phyloP scores from a whole-genome alignment of 1,140 invertebrate genomes.

The Anadara kagoshimensis region DNA sequence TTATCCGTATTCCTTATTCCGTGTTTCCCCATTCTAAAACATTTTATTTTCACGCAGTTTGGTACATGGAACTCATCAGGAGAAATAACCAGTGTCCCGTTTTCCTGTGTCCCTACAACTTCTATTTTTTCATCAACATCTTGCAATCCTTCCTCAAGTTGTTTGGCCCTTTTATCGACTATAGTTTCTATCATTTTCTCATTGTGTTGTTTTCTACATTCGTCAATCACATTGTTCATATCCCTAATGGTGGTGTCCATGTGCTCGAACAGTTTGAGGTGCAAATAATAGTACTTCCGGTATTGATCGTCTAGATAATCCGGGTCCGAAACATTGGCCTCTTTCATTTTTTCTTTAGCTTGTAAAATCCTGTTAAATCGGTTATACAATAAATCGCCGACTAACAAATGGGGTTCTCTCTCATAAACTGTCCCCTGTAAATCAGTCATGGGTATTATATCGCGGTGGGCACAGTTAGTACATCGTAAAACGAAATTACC shows the following conservation, averaged over 20 bases:
- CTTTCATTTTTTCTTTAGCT: constrained; percentile 15
- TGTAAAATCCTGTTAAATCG: constrained; percentile 22
- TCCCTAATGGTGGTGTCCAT: constrained; percentile 27
- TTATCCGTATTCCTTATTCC: constrained; percentile 20
- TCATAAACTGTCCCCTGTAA: neutral
- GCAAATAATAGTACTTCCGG: neutral
- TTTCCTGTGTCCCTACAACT: constrained; percentile 20
- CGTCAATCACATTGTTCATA: constrained; percentile 21
- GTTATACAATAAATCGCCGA: constrained; percentile 29
- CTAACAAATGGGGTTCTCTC: constrained; percentile 4
- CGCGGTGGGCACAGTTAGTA: constrained; percentile 22
- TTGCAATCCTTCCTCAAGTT: constrained; percentile 4
- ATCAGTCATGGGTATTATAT: neutral
- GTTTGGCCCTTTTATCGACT: no score
- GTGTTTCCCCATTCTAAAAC: constrained; percentile 4
- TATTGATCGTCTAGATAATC: constrained; percentile 26
- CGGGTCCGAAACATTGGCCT: constrained; percentile 22
- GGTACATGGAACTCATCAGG: constrained; percentile 27
- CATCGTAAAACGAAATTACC: constrained; percentile 25
- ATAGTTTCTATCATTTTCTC: constrained; percentile 18
- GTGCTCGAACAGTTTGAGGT: neutral
- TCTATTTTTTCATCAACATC: neutral
- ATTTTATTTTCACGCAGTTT: neutral
- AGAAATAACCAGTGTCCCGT: constrained; percentile 16
- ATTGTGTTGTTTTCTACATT: constrained; percentile 21